Conservation (phyloP, 2,113 vertebrate genomes). For the Trichomycterus rosablanca region DNA sequence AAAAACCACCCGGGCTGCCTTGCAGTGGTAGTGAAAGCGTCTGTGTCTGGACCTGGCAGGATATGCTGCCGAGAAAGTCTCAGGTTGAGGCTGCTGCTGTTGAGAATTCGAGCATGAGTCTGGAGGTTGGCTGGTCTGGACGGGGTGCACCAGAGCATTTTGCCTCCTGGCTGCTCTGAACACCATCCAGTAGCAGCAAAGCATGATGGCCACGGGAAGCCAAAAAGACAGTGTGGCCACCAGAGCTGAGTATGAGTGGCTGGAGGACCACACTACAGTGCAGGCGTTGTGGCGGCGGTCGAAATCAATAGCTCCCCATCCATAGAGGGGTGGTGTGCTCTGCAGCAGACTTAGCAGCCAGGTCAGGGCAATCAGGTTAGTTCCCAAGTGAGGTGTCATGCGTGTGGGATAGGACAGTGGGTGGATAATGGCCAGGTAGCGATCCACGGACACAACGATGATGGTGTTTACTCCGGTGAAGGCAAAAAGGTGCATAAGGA, state of each 20-base stretch:
- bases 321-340: slow-evolving; percentile 82
- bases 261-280: slow-evolving; percentile 79
- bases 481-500: slow-evolving; percentile 83
- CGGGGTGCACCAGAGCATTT: slow-evolving; percentile 78
- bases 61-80: slow-evolving; percentile 53
- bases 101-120: slow-evolving; percentile 56
- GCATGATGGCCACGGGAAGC: slow-evolving; percentile 77
- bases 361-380: slow-evolving; percentile 76
- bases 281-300: slow-evolving; percentile 73
- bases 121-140: slow-evolving; percentile 62
- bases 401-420: slow-evolving; percentile 81
- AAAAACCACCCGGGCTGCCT: slow-evolving; percentile 81
- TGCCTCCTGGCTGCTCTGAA: slow-evolving; percentile 79
- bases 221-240: slow-evolving; percentile 76
- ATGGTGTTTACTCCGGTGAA: slow-evolving; percentile 85
- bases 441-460: slow-evolving; percentile 81
- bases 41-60: slow-evolving; percentile 60
- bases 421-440: slow-evolving; percentile 85
- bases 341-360: slow-evolving; percentile 79
- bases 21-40: slow-evolving; percentile 80
- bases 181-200: slow-evolving; percentile 84
- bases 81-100: slow-evolving; percentile 40
- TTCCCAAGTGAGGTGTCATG: slow-evolving; percentile 78
- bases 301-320: slow-evolving; percentile 79
- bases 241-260: slow-evolving; percentile 73